Evolutionary conservation across 2,888 invertebrate genomes (phyloP), one percentile per base, ranked within the genome.

Genomic region (Apoda limacodes): DNA sequence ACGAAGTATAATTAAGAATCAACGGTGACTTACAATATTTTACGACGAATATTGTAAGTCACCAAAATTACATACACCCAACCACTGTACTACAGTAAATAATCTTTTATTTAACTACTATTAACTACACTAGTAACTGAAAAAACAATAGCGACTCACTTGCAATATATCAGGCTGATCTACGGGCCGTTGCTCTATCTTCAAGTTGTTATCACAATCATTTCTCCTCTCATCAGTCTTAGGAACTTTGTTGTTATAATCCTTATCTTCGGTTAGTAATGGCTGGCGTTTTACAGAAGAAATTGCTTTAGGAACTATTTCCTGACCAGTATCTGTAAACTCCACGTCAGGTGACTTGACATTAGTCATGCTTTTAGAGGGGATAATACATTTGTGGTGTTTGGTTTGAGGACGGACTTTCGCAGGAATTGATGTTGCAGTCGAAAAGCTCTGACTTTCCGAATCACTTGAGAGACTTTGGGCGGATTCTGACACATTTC

Each of bases 381-480:
- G 70, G 28, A 80, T 80, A 34, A 50, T 67, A 15, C 65, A 59
- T 29, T 43, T 48, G 40, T 69, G 58, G 39, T 67, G 76, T 29
- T 65, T 80, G 11, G 64, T 60, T 34, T 71, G 75, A 26, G 75
- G 76, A 71, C 85, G 84, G 50, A 78, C 60, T 68, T 83, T 85
- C 29, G 68, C 52, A 45, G 85, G 83, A 46, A 84, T 80, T 37
- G 82, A 70, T 28, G 46, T 43, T 4, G 72, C 56, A 17, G 76
- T 71, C 0, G 85, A 84, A 55, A 74, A 82, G 44, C 82, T 82
- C 42, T 82, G 76, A 30, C 78, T 81, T 48, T 87, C 87, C 4
- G 86, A 85, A 48, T 87, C 87, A 23, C 85, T 85, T 43, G 86
- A 86, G 14, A 88, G 57, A 55, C 88, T 88, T 42, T 87, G 87